Percentiles rank a stretch among this genome's conserved stretches.
Evolutionary conservation across 2,797 vertebrate genomes (phyloP).

Genomic region (Hapalemur alaotrensis): DNA sequence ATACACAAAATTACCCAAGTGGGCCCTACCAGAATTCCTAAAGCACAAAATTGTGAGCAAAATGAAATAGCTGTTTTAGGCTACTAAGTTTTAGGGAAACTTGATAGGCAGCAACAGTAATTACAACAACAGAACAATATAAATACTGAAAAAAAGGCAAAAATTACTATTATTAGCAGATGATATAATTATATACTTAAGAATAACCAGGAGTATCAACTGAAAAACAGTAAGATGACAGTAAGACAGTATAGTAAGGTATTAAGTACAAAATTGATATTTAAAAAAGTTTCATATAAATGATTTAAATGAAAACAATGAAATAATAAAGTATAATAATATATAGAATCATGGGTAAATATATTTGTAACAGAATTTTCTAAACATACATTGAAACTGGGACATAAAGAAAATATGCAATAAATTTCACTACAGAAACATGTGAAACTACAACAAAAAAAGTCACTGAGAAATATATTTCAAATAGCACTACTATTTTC

Average conservation of each 20-base stretch:
- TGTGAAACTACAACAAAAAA: not conserved
- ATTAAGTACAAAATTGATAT: not conserved
- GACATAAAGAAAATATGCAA: not conserved
- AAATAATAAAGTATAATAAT: not conserved
- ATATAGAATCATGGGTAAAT: not conserved
- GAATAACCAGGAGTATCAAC: not conserved
- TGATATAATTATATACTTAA: not conserved
- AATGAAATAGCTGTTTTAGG: not conserved
- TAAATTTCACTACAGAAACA: not conserved
- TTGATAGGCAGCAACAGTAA: not conserved
- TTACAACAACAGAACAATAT: not conserved
- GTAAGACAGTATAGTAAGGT: not conserved
- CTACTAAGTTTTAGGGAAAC: not conserved
- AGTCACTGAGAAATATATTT: not conserved
- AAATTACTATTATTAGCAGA: not conserved
- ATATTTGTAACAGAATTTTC: slow-evolving; percentile 1
- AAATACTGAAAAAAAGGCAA: not conserved
- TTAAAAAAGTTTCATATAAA: slow-evolving; percentile 1
- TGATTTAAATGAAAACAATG: not conserved
- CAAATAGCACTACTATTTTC: not conserved
- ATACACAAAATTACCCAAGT: not conserved
- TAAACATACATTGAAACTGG: not conserved
- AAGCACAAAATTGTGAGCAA: not conserved
- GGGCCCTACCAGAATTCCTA: not conserved
- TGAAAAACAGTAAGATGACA: not conserved